Conservation (phyloP, 2,888 invertebrate species). For the Harpagoxenus sublaevis region DNA sequence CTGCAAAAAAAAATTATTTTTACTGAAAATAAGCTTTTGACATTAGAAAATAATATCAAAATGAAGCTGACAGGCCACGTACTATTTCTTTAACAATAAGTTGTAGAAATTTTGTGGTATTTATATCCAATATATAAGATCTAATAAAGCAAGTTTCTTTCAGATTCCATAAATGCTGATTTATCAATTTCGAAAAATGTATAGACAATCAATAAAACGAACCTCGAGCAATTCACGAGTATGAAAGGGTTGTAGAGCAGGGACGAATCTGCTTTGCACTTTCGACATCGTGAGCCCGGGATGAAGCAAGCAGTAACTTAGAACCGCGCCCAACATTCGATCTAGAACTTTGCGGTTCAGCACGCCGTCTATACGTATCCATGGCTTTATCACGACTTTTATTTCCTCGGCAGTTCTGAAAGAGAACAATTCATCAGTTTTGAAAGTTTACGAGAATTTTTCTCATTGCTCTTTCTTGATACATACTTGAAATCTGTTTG, state of each 20-base stretch:
- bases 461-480: neutral
- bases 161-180: neutral
- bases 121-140: slow-evolving; percentile 4
- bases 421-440: slow-evolving; percentile 43
- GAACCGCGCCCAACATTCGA: slow-evolving; percentile 90
- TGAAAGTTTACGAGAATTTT: neutral
- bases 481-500: slow-evolving; percentile 82
- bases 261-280: slow-evolving; percentile 89
- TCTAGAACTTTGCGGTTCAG: slow-evolving; percentile 90
- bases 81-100: neutral
- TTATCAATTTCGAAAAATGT: neutral
- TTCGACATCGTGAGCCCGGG: slow-evolving; percentile 88
- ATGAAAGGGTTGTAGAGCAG: slow-evolving; percentile 90
- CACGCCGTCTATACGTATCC: slow-evolving; percentile 92
- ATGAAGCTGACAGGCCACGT: neutral
- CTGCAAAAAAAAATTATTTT: slow-evolving; percentile 85
- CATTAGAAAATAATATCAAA: neutral
- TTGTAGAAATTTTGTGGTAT: neutral
- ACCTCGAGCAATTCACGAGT: slow-evolving; percentile 89
- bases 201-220: slow-evolving; percentile 26
- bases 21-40: slow-evolving; percentile 41
- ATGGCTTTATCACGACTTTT: slow-evolving; percentile 88
- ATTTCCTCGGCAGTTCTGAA: slow-evolving; percentile 82
- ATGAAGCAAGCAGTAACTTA: slow-evolving; percentile 89
- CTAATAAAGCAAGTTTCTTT: neutral